phyloP scores from a whole-genome alignment of 2,888 invertebrate genomes.

The Nemurella pictetii region DNA sequence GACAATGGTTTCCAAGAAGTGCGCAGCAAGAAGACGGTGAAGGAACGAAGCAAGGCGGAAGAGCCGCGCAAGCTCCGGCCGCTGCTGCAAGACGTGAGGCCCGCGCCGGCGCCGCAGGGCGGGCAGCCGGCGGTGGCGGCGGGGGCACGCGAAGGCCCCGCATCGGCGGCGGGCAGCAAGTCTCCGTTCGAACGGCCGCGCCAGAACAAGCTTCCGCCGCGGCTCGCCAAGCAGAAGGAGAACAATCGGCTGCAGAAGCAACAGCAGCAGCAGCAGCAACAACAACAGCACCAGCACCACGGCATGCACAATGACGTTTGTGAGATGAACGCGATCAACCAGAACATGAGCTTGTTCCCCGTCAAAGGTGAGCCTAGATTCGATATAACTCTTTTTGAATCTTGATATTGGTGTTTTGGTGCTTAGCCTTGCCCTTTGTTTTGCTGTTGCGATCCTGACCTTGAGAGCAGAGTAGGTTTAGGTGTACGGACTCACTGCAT shows the following conservation, averaged over 20 bases:
- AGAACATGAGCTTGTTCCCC: slow-evolving; percentile 45
- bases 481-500: too few species aligned
- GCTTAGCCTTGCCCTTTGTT: background rate
- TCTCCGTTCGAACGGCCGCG: slow-evolving; percentile 50
- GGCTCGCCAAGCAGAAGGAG: slow-evolving; percentile 75
- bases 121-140: slow-evolving; percentile 27
- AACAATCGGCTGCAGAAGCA: slow-evolving; percentile 58
- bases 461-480: too few species aligned
- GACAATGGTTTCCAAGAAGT: slow-evolving; percentile 81
- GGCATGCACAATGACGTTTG: slow-evolving; percentile 43
- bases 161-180: slow-evolving; percentile 37
- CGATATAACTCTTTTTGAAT: too few species aligned
- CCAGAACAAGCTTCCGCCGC: slow-evolving; percentile 70
- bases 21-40: slow-evolving; percentile 74
- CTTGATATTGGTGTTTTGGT: too few species aligned
- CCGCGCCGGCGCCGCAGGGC: slow-evolving; percentile 29
- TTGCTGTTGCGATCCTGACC: too few species aligned
- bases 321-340: slow-evolving; percentile 47
- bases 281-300: too few species aligned
- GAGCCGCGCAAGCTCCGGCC: slow-evolving; percentile 41
- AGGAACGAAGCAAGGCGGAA: slow-evolving; percentile 52
- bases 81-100: slow-evolving; percentile 40
- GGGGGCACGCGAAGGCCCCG: too few species aligned
- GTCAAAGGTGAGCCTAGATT: slow-evolving; percentile 44
- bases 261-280: slow-evolving; percentile 45